Evolutionary conservation across 2,113 vertebrate genomes (phyloP).

Genomic region (Ailuropoda melanoleuca): DNA sequence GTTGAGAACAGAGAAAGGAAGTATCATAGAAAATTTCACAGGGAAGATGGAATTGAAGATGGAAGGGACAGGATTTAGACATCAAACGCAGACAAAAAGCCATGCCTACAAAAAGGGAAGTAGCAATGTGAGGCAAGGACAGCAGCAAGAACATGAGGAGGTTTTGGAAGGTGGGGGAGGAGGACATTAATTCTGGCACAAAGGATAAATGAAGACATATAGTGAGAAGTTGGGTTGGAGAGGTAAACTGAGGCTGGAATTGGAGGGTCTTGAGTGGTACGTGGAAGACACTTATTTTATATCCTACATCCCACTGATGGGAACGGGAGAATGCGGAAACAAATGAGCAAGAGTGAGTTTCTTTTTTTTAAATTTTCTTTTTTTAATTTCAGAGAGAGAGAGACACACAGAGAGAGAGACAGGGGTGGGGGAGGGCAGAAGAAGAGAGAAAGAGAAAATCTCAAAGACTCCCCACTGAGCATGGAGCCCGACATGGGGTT

Average conservation of each 20-base stretch:
- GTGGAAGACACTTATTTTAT: background rate
- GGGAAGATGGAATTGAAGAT: background rate
- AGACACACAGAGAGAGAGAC: too few species aligned
- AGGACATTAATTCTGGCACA: background rate
- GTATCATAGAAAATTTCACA: background rate
- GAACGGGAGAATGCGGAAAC: background rate
- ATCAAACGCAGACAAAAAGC: background rate
- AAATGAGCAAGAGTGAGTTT: background rate
- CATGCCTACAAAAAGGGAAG: background rate
- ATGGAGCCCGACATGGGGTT: background rate
- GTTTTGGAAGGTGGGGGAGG: background rate
- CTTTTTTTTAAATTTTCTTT: background rate
- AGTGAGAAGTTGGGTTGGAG: background rate
- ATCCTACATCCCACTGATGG: background rate
- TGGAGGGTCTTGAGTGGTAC: background rate
- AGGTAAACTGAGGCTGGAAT: background rate
- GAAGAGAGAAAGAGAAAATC: background rate
- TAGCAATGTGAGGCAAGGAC: background rate
- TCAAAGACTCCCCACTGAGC: background rate
- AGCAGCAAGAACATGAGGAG: background rate
- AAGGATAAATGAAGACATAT: background rate
- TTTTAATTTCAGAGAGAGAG: background rate
- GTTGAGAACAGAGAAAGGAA: background rate
- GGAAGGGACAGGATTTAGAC: too few species aligned
- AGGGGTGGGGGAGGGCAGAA: rapidly evolving